Percentiles rank a stretch among this genome's conserved stretches.
phyloP scores from a whole-genome alignment of 2,113 vertebrate species.

The Polypterus bichir region DNA sequence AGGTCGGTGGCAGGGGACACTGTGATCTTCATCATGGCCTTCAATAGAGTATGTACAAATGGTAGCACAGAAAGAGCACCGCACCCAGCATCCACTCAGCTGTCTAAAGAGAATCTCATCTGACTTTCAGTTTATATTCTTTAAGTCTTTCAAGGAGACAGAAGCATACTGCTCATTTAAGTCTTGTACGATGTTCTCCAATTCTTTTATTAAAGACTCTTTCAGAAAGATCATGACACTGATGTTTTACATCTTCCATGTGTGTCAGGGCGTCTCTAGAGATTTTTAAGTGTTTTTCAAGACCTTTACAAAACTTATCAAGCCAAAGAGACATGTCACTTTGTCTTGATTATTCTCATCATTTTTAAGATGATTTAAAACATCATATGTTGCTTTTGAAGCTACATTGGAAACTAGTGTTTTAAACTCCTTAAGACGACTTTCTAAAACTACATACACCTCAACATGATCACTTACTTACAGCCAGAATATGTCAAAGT shows the following conservation, averaged over 20 bases:
- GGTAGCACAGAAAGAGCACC: constrained; percentile 17
- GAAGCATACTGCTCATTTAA: too few relatives aligned
- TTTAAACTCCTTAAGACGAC: too few relatives aligned
- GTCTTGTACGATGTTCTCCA: background rate
- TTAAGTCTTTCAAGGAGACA: background rate
- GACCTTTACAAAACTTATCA: constrained; percentile 11
- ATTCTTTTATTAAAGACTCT: background rate
- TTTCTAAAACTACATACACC: too few relatives aligned
- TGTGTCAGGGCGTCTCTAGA: constrained; percentile 1
- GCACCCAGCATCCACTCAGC: constrained; percentile 17
- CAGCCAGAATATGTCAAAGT: constrained; percentile 5
- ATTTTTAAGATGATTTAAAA: too few relatives aligned
- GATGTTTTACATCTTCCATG: constrained; percentile 11
- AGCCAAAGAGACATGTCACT: constrained; percentile 11
- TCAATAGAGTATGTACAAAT: constrained; percentile 12
- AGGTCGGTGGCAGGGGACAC: constrained; percentile 9
- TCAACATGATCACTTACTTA: too few relatives aligned
- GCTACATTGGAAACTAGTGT: too few relatives aligned
- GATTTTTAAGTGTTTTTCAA: constrained; percentile 2
- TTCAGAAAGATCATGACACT: background rate
- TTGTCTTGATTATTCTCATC: too few relatives aligned
- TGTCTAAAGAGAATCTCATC: constrained; percentile 5
- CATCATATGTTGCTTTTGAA: too few relatives aligned
- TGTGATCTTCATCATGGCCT: constrained; percentile 5
- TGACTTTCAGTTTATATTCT: background rate